Base-by-base conservation (phyloP, 1,140 invertebrate species). In the Heterodera schachtii region DNA sequence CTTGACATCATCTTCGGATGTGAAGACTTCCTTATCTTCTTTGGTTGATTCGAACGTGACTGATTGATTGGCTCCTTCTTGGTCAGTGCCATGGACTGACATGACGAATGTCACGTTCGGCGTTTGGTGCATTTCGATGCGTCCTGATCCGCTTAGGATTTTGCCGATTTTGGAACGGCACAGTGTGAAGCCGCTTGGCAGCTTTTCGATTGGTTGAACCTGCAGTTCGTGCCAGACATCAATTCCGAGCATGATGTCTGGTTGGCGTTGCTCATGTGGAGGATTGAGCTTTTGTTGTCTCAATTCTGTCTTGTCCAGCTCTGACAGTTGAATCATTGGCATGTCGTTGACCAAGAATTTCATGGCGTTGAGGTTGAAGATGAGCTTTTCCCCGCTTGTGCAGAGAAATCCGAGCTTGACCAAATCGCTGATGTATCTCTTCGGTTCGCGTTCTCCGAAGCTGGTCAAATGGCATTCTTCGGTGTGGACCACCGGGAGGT, bases 211-310 rank as follows among this genome's bases (percentile, higher is more conserved):
- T 3, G 31, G 31, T 44, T 13, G n/a, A 21, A 74, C 73, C 7
- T 74, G 19, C 2, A 74, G 73, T 43, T 74, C 73, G 31, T 74
- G 73, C 73, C 73, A 74, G 71, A n/a, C 13, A 21, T 73, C 71
- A 3, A 73, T 73, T 4, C 71, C 71, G 0, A 73, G 16, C 16
- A 74, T 47, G 31, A 74, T 74, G 57, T 74, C 73, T 43, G 73
- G 73, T 9, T 19, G 73, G 4, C 8, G 19, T n/a, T 73, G 19
- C 4, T 21, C 19, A 47, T n/a, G 44, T 21, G 46, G 19, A 21
- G 71, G 19, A 6, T 5, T 31, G 4, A 73, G 31, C 31, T 21
- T 73, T 44, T 19, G 4, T 19, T 31, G 21, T 47, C 41, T 19
- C 4, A 73, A 9, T 31, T 73, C 19, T 7, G 46, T 31, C 19